These are phyloP conservation scores for Sphecodes monilicornis DNA, from an alignment of 2,888 invertebrate genomes.

Conservation along the genomic window DNA sequence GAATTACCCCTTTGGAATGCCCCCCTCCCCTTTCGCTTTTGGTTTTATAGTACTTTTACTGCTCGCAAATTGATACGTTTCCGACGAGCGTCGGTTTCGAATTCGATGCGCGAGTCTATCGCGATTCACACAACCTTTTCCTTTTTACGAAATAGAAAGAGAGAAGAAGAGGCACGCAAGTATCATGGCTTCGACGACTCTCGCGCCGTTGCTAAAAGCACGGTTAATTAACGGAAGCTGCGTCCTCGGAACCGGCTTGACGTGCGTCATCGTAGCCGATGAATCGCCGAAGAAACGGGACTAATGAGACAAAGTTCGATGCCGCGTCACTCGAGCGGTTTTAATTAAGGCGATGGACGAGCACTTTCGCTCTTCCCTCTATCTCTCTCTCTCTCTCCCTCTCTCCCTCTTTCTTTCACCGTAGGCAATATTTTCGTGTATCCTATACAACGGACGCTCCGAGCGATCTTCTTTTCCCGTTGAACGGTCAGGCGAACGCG, in stretches of 20 bases:
- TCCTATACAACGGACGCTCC: conserved; percentile 11
- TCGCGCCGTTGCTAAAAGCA: conserved; percentile 5
- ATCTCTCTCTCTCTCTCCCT: background rate
- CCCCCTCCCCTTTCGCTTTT: background rate
- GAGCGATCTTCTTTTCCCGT: background rate
- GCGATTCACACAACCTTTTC: background rate
- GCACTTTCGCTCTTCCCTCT: background rate
- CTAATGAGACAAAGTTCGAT: conserved; percentile 58
- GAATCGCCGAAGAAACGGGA: conserved; percentile 37
- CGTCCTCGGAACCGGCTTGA: background rate
- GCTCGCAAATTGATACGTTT: conserved; percentile 26
- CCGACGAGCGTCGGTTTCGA: background rate
- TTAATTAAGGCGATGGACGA: conserved; percentile 56
- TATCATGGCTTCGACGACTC: background rate
- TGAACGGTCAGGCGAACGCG: background rate
- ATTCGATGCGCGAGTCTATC: conserved; percentile 5
- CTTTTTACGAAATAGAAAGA: background rate
- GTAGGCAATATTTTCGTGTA: conserved; percentile 31
- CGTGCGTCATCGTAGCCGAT: background rate
- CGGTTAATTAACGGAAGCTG: conserved; percentile 42
- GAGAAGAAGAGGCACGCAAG: background rate
- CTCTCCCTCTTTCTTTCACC: background rate
- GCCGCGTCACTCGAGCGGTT: conserved; percentile 34
- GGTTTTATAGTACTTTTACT: conserved; percentile 9
- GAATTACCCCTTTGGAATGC: background rate